Conservation (phyloP, 2,797 vertebrate genomes). For the Glossophaga mutica region DNA sequence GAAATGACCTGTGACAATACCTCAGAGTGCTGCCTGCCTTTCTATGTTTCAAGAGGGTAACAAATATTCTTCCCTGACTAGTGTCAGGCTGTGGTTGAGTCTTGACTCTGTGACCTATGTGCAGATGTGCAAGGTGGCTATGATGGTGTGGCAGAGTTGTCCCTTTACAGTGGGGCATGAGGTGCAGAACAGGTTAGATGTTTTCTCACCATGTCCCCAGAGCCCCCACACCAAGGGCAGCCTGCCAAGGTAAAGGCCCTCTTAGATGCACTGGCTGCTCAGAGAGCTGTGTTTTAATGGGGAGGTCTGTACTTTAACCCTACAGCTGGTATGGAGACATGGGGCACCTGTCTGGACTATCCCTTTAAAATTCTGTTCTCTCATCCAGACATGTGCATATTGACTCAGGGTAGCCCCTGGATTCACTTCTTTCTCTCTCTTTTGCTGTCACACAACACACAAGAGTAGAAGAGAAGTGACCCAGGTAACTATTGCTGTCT, state of each 20-base stretch:
- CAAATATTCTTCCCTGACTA: neutral
- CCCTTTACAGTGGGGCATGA: too few species aligned
- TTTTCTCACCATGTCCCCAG: neutral
- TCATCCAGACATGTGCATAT: too few species aligned
- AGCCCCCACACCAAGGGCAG: neutral
- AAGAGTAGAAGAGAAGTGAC: too few species aligned
- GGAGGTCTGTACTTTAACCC: neutral
- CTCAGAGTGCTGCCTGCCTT: neutral
- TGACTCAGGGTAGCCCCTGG: too few species aligned
- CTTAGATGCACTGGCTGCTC: neutral
- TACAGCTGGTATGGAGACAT: neutral
- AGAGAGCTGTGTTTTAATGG: neutral
- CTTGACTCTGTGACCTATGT: neutral
- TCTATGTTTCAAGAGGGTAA: neutral
- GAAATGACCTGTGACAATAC: neutral
- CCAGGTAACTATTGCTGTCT: too few species aligned
- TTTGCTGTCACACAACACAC: too few species aligned
- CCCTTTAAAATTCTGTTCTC: too few species aligned
- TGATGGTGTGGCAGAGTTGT: neutral
- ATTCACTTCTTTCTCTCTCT: too few species aligned
- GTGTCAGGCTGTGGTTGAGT: too few species aligned
- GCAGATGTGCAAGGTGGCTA: neutral
- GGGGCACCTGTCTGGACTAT: neutral
- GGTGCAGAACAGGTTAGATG: neutral
- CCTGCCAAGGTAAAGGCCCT: neutral